Percentiles rank a stretch among this genome's conserved stretches.
Conservation (phyloP, 2,888 invertebrate species). For the Adineta ricciae region DNA sequence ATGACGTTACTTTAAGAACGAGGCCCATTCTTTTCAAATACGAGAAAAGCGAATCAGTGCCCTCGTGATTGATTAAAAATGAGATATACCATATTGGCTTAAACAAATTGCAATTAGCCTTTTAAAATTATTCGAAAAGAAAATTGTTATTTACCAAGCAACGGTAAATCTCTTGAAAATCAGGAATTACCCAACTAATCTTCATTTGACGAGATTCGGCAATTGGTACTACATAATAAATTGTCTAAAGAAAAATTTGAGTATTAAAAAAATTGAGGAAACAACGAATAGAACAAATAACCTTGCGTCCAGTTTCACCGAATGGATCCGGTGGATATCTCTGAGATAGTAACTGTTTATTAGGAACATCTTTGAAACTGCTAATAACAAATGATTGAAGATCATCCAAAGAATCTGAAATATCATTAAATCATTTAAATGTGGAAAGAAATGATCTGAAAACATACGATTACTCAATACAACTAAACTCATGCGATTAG, state of each 20-base stretch:
- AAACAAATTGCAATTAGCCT: constrained; percentile 31
- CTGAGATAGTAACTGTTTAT: constrained; percentile 64
- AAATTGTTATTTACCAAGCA: too few species aligned
- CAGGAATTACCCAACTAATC: constrained; percentile 79
- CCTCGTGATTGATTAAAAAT: constrained; percentile 88
- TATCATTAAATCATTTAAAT: too few species aligned
- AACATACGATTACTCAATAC: constrained; percentile 65
- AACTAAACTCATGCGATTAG: constrained; percentile 81
- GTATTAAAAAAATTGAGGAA: not conserved
- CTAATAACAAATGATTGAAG: constrained; percentile 68
- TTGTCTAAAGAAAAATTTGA: constrained; percentile 55
- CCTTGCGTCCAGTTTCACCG: constrained; percentile 60
- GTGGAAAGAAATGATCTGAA: too few species aligned
- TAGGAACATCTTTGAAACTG: constrained; percentile 66
- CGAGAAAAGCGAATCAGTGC: constrained; percentile 80
- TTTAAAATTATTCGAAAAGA: not conserved
- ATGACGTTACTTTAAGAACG: constrained; percentile 78
- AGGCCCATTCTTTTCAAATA: constrained; percentile 73
- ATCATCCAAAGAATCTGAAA: constrained; percentile 72
- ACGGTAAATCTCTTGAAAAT: constrained; percentile 69
- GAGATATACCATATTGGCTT: constrained; percentile 79
- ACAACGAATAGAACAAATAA: constrained; percentile 24
- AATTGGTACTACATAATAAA: constrained; percentile 70
- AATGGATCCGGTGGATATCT: constrained; percentile 74
- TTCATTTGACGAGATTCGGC: constrained; percentile 76